These are phyloP conservation scores for Nebria ingens DNA, from an alignment of 1,140 invertebrate species.

Conservation along the genomic window DNA sequence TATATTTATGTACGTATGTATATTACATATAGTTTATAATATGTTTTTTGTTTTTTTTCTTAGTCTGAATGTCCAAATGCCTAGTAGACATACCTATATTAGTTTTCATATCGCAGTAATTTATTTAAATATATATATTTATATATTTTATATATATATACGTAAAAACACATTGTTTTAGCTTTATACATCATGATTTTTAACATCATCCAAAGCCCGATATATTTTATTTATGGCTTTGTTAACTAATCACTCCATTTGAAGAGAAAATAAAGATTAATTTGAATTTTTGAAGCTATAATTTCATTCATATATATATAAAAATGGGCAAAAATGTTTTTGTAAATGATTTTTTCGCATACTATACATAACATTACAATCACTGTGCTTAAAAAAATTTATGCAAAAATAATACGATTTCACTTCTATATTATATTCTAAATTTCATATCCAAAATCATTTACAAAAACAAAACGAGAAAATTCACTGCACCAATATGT, in stretches of 20 bases:
- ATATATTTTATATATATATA: constrained; percentile 25
- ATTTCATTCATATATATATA: no score
- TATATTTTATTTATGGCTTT: constrained; percentile 1
- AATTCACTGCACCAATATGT: constrained; percentile 4
- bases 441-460: neutral
- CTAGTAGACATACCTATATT: constrained; percentile 33
- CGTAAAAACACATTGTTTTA: constrained; percentile 32
- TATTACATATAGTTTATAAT: constrained; percentile 37
- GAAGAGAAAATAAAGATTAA: no score
- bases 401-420: constrained; percentile 5
- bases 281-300: no score
- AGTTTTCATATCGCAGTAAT: constrained; percentile 35
- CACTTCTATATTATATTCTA: constrained; percentile 5
- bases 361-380: neutral
- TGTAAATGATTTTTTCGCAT: neutral
- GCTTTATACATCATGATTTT: neutral
- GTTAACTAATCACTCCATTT: constrained; percentile 2
- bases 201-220: neutral
- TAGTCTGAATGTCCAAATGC: constrained; percentile 27
- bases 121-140: constrained; percentile 33
- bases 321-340: neutral
- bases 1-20: constrained; percentile 38
- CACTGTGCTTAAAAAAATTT: constrained; percentile 7
- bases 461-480: constrained; percentile 1
- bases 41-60: constrained; percentile 26